Conservation (phyloP, 2,797 vertebrate species). For the Poeciliopsis gracilis region DNA sequence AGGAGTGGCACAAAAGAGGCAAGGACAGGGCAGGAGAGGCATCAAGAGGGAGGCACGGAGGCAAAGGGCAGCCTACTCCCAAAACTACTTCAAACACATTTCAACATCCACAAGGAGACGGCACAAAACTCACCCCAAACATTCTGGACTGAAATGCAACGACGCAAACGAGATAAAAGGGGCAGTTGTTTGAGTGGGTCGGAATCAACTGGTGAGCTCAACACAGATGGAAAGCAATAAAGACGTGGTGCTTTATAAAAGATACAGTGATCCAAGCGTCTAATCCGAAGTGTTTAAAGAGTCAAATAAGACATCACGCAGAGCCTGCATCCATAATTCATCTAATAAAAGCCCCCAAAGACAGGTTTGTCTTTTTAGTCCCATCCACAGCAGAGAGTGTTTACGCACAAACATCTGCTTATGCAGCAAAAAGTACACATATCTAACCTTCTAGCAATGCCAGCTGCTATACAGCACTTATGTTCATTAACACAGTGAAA, state of each 20-base stretch:
- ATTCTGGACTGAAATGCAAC: slow-evolving; percentile 8
- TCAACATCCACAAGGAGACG: slow-evolving; percentile 44
- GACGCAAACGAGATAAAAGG: background rate
- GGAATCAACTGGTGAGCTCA: slow-evolving; percentile 22
- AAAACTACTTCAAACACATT: slow-evolving; percentile 72
- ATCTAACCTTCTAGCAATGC: slow-evolving; percentile 41
- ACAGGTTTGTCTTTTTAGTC: slow-evolving; percentile 49
- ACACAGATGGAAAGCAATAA: slow-evolving; percentile 13
- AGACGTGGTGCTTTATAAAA: slow-evolving; percentile 27
- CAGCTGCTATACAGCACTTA: slow-evolving; percentile 40
- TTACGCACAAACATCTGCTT: slow-evolving; percentile 74
- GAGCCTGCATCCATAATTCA: slow-evolving; percentile 57
- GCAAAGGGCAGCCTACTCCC: slow-evolving; percentile 60
- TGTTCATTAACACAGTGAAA: slow-evolving; percentile 54
- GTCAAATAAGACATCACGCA: slow-evolving; percentile 47
- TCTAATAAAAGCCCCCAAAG: slow-evolving; percentile 55
- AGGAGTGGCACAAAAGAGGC: slow-evolving; percentile 27
- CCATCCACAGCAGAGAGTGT: slow-evolving; percentile 63
- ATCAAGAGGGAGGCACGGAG: slow-evolving; percentile 40
- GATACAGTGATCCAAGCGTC: slow-evolving; percentile 16
- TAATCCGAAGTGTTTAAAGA: slow-evolving; percentile 56
- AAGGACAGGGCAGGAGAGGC: slow-evolving; percentile 51
- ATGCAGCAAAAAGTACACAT: slow-evolving; percentile 50
- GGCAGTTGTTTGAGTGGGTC: background rate
- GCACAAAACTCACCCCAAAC: slow-evolving; percentile 24